Conservation (phyloP, 2,888 invertebrate species). For the Drosophila peninsularis region DNA sequence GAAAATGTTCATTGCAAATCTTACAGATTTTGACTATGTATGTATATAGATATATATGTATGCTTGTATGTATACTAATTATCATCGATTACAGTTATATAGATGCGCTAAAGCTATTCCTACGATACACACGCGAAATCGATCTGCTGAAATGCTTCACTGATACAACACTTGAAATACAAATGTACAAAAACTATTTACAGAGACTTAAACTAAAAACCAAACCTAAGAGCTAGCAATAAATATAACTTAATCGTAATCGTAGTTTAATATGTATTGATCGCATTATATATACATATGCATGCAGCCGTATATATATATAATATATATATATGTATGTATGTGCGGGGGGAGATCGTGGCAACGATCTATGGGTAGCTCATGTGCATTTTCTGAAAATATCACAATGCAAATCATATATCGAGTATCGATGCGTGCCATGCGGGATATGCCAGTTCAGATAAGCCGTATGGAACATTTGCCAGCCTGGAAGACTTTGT, state of each 20-base stretch:
- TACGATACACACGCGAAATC: constrained; percentile 33
- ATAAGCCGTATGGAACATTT: constrained; percentile 57
- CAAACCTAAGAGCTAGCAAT: constrained; percentile 30
- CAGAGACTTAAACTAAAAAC: constrained; percentile 22
- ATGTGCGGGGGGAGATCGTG: constrained; percentile 35
- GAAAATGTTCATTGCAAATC: constrained; percentile 61
- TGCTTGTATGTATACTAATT: constrained; percentile 14
- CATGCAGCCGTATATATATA: constrained; percentile 14
- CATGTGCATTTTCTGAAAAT: constrained; percentile 70
- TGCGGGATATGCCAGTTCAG: constrained; percentile 59
- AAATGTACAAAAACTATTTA: constrained; percentile 56
- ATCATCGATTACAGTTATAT: constrained; percentile 27
- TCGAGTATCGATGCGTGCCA: constrained; percentile 27
- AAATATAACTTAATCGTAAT: constrained; percentile 44
- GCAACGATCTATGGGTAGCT: constrained; percentile 41
- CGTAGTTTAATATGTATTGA: constrained; percentile 26
- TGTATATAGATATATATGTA: constrained; percentile 24
- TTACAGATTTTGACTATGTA: constrained; percentile 74
- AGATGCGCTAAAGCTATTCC: constrained; percentile 42
- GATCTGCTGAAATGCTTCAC: constrained; percentile 64
- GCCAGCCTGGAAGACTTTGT: constrained; percentile 76
- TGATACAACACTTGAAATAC: constrained; percentile 59
- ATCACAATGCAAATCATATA: constrained; percentile 67
- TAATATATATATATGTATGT: constrained; percentile 1
- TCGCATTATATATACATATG: constrained; percentile 14